Conservation (phyloP, 2,113 vertebrate species). For the Clarias gariepinus region DNA sequence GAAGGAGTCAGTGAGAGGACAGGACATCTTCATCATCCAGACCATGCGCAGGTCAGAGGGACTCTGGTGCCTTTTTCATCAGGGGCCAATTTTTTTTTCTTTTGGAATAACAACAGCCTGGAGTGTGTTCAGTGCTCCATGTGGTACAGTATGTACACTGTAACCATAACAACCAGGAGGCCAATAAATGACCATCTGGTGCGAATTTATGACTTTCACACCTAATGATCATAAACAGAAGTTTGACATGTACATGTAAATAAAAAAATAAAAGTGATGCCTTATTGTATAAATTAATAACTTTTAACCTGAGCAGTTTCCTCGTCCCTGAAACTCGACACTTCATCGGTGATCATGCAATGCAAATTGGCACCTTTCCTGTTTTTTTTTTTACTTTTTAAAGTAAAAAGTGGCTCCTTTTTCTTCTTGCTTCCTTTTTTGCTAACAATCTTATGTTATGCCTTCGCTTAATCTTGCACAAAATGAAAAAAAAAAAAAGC, state of each 20-base stretch:
- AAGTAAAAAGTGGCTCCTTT: too few relatives aligned
- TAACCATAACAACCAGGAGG: background rate
- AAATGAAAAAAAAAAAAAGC: too few relatives aligned
- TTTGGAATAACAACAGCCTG: too few relatives aligned
- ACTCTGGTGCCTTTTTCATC: background rate
- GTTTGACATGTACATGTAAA: background rate
- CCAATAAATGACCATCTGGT: background rate
- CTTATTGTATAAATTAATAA: background rate
- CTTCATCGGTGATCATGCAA: background rate
- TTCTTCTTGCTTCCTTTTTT: too few relatives aligned
- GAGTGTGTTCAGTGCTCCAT: background rate
- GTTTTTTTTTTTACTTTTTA: too few relatives aligned
- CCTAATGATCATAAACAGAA: background rate
- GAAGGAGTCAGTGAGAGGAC: conserved; percentile 94
- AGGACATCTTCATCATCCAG: conserved; percentile 98
- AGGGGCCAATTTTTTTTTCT: too few relatives aligned
- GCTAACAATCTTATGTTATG: too few relatives aligned
- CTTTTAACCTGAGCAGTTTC: background rate
- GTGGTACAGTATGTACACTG: background rate
- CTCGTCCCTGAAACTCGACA: background rate
- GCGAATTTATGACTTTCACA: background rate
- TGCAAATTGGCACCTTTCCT: background rate
- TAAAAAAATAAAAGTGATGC: background rate
- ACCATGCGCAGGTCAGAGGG: conserved; percentile 88
- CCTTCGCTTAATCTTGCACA: too few relatives aligned